A percentile compares a stretch with the other conserved stretches of the same genome.
Conservation (phyloP, 2,797 vertebrate genomes). For the Chromobotia macracanthus region DNA sequence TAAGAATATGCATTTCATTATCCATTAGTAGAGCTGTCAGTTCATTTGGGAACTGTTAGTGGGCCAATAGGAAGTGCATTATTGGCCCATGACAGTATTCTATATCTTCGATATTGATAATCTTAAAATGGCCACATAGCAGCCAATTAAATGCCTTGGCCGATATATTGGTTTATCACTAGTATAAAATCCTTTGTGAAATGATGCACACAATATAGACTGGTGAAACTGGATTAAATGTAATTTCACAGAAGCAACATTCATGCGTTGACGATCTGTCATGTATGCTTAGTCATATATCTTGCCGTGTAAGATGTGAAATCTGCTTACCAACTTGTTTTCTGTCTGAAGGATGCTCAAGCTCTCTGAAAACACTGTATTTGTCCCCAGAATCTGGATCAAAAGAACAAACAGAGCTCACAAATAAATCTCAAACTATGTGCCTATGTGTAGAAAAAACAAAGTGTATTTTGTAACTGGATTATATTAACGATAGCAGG, state of each 20-base stretch:
- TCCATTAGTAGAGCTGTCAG: too few species aligned
- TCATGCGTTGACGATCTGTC: background rate
- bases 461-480: conserved; percentile 9
- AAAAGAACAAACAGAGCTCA: conserved; percentile 14
- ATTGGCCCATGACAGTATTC: too few species aligned
- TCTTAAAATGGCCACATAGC: too few species aligned
- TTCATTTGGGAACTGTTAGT: background rate
- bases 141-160: too few species aligned
- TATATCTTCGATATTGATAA: too few species aligned
- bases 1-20: too few species aligned
- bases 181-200: background rate
- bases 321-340: conserved; percentile 86
- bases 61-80: too few species aligned
- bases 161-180: background rate
- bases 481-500: background rate
- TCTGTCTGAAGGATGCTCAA: conserved; percentile 86
- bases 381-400: conserved; percentile 88
- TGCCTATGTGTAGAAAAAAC: background rate
- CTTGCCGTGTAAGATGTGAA: background rate
- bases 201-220: too few species aligned
- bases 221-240: background rate
- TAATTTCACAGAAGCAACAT: background rate
- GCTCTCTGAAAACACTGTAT: conserved; percentile 94
- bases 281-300: background rate
- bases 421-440: background rate